Conservation (phyloP, 2,797 vertebrate species). For the Simalia tracyae region DNA sequence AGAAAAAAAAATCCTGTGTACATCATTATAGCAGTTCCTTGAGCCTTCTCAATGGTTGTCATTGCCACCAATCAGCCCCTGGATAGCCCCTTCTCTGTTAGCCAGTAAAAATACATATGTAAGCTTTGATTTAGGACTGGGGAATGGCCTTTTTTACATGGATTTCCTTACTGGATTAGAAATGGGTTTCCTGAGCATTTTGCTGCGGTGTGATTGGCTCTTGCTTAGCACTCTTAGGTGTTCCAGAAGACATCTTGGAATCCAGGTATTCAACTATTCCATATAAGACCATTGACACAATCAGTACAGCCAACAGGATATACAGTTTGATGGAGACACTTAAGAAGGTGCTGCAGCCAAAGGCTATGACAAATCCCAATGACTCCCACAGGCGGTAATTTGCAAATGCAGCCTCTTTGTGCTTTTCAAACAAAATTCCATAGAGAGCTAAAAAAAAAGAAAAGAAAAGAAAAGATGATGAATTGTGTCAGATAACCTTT, state of each 20-base stretch:
- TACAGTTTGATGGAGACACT: slow-evolving; percentile 86
- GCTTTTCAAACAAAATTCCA: slow-evolving; percentile 82
- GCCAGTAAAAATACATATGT: background rate
- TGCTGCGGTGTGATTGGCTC: slow-evolving; percentile 35
- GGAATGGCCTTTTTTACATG: background rate
- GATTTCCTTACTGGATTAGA: background rate
- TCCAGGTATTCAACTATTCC: slow-evolving; percentile 81
- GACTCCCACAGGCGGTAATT: slow-evolving; percentile 96
- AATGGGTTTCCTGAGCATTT: background rate
- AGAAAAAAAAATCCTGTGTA: background rate
- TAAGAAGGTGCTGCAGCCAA: slow-evolving; percentile 87
- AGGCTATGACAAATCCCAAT: slow-evolving; percentile 87
- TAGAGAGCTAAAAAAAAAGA: slow-evolving; percentile 81
- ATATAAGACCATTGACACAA: slow-evolving; percentile 73
- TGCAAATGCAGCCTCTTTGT: slow-evolving; percentile 92
- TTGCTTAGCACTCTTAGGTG: background rate
- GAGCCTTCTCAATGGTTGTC: background rate
- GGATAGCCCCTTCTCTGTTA: background rate
- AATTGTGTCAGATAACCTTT: slow-evolving; percentile 11
- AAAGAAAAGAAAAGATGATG: background rate
- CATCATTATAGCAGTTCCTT: slow-evolving; percentile 12
- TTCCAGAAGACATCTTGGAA: slow-evolving; percentile 37
- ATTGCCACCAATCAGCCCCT: background rate
- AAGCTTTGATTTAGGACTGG: background rate
- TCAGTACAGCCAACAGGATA: slow-evolving; percentile 79